Evolutionary conservation across 2,888 invertebrate genomes (phyloP).

Genomic region (Dynastes grantii): DNA sequence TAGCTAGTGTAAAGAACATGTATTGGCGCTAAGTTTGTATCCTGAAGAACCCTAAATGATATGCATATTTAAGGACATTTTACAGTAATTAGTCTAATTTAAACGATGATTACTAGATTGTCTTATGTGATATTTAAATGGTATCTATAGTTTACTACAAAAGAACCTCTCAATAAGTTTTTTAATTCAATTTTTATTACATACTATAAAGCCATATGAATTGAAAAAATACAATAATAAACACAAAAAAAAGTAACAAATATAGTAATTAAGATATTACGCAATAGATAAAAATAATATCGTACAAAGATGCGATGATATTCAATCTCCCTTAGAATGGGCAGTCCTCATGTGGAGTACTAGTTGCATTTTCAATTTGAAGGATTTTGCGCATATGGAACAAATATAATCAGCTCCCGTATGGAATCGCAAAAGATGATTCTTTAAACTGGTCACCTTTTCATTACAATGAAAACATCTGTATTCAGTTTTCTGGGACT

Average conservation of each 20-base stretch:
- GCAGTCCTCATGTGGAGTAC: neutral
- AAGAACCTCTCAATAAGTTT: too few species aligned
- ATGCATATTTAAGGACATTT: neutral
- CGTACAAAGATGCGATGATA: too few species aligned
- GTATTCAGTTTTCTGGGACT: neutral
- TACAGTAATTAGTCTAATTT: too few species aligned
- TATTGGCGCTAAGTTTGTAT: neutral
- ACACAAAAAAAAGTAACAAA: neutral
- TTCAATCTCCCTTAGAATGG: neutral
- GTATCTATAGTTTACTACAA: too few species aligned
- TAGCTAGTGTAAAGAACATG: neutral
- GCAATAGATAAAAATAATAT: neutral
- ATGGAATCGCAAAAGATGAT: slow-evolving; percentile 19
- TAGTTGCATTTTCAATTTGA: neutral
- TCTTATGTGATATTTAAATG: too few species aligned
- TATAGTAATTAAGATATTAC: neutral
- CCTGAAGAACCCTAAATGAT: slow-evolving; percentile 9
- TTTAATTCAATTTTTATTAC: too few species aligned
- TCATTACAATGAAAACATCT: slow-evolving; percentile 15
- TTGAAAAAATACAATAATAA: neutral
- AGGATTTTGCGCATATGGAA: slow-evolving; percentile 15
- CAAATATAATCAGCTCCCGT: slow-evolving; percentile 20
- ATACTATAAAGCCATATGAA: too few species aligned
- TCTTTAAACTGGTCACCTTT: neutral
- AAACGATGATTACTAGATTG: too few species aligned